Base-by-base conservation (phyloP, 2,797 vertebrate genomes). In the Trichosurus vulpecula region DNA sequence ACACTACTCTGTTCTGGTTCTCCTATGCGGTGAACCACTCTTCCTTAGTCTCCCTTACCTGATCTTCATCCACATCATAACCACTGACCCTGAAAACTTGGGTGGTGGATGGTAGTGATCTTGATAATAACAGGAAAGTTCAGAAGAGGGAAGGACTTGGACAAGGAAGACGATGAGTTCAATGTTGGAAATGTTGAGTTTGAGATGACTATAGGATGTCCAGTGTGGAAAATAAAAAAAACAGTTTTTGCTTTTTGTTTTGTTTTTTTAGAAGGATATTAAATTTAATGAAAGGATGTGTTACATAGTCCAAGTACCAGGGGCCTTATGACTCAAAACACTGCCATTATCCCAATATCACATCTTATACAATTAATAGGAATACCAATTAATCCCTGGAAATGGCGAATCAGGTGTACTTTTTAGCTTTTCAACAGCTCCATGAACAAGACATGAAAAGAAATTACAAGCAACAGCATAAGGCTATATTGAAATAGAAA, bases 341-440 rank as follows among this genome's bases (percentile, higher is more conserved):
- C 54, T 95, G 93, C 29, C 93, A 94, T 98, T 98, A 97, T 93
- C 41, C 74, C 94, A 55, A 95, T 97, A 96, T 35, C 97, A 91
- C 95, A 94, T 92, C n/a, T 93, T 54, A 13, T 95, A 94, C 95
- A 98, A 97, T 97, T 98, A 98, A 97, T 4, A 8, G 90, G 96
- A 97, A 90, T 89, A 93, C 94, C 96, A 97, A 97, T 98, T 98
- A 97, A 94, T 97, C 31, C 74, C 92, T 92, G 95, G 95, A 97
- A 97, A 98, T 96, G 94, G 93, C 92, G 97, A 96, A 96, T 95
- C n/a, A 95, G 94, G 90, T 91, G 95, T 55, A 95, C 27, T 93
- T 91, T 91, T 97, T 54, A 94, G 93, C 93, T 95, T 97, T 96
- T 95, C 95, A 98, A 97, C 87, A 93, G 90, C 91, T 91, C 56